Base-by-base conservation (phyloP, 2,797 vertebrate genomes). In the Odontamblyopus rebecca region DNA sequence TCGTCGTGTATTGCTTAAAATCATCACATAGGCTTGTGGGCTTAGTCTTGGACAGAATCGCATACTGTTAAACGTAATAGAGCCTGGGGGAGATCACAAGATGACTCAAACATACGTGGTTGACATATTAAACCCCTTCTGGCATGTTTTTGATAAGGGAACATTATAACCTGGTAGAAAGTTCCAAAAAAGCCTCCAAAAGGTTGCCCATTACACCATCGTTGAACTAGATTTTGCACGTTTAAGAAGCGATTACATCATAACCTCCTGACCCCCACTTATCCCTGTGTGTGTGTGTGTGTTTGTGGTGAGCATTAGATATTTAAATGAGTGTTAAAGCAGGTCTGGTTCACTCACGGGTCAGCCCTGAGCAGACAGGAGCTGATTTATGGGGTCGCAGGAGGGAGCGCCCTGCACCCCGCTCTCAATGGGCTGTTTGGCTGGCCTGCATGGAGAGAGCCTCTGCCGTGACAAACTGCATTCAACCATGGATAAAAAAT, bases 361-460 rank as follows among this genome's bases (percentile, higher is more conserved):
- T 93, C 90, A 91, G 69, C 75, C 72, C 74, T 32, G 27, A 62
- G 75, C 76, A 85, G 77, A 83, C 75, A 51, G 38, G 16, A 48
- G 75, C 54, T 90, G 91, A 92, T 91, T 84, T 85, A 91, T 93
- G 86, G 79, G 71, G 75, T 84, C 75, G 81, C 64, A 75, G 75
- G 68, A 73, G 66, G 73, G 70, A 71, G 74, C 76, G 82, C 77
- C 78, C 65, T 69, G 86, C 71, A 70, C 82, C 76, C 79, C 56
- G 73, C 85, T 72, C 73, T 85, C 74, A 85, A 79, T 51, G 74
- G 80, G 76, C 72, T 89, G 85, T 88, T 91, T 90, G 91, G 88
- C 82, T 80, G 85, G 85, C 85, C 88, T 67, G 81, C 79, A 84
- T 83, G 73, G 77, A 82, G 35, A 75, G 84, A 79, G 76, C 81